Evolutionary conservation across 2,113 vertebrate genomes (phyloP), one percentile per base, ranked within the genome.

Genomic region (Mastomys coucha): DNA sequence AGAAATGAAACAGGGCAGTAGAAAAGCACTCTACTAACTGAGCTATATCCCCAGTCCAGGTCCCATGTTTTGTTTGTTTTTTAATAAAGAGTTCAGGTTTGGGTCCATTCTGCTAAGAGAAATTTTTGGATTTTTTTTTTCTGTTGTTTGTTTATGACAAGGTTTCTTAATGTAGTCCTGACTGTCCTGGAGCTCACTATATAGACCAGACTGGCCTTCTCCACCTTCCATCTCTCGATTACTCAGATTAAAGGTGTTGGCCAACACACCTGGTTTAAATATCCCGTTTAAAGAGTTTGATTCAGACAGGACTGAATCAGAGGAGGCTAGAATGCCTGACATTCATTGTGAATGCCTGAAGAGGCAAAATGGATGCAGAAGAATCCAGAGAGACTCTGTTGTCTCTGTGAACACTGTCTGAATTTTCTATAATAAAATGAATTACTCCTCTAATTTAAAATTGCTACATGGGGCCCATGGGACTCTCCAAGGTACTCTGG

Each of bases 141-240:
- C 49, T 51, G 17, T 78, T 78, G 76, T 53, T 49, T 31, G 26
- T 76, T 78, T 78, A 14, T 31, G 76, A 20, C 49, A 53, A 49
- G 49, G 77, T 80, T 36, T n/a, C 19, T 81, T 2, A 26, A 12
- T n/a, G 77, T 80, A 36, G 19, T 56, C 51, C 31, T 80, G 33
- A 36, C 49, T 82, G 53, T 39, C 36, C n/a, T 42, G 22, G 5
- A 84, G n/a, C 56, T 63, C 8, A 24, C 56, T 84, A 26, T 60
- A 24, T 60, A 84, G 56, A 84, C 11, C 24, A 84, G 24, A 60
- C 24, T 42, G 58, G n/a, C 56, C 31, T 63, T 63, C 26, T 36
- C 36, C 1, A 1, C 33, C 51, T 81, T 58, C 20, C 63, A 26
- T 26, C 24, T 42, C n/a, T 3, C 2, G 0, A 31, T 24, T 42